Conservation (phyloP, 2,888 invertebrate species). For the Aquatica leii region DNA sequence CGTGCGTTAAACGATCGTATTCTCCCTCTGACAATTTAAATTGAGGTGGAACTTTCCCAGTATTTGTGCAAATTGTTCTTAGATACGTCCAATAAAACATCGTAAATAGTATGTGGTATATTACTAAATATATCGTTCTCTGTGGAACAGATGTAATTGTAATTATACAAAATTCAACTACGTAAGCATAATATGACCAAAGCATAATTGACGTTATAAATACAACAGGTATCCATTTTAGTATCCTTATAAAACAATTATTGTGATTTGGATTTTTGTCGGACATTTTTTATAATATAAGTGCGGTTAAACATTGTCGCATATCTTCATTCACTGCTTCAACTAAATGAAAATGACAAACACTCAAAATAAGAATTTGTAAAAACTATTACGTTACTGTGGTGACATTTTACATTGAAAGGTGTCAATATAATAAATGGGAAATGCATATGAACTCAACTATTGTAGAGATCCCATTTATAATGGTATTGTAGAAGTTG, state of each 20-base stretch:
- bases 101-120: slow-evolving; percentile 19
- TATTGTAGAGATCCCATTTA: too few relatives aligned
- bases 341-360: not conserved
- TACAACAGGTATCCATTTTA: slow-evolving; percentile 28
- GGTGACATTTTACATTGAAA: too few relatives aligned
- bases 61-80: slow-evolving; percentile 18
- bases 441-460: too few relatives aligned
- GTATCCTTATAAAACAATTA: not conserved
- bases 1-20: slow-evolving; percentile 75
- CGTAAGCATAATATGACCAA: slow-evolving; percentile 99
- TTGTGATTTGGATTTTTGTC: not conserved
- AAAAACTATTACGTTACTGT: too few relatives aligned
- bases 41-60: slow-evolving; percentile 71
- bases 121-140: slow-evolving; percentile 8
- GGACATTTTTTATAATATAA: too few relatives aligned
- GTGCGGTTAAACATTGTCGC: too few relatives aligned
- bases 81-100: slow-evolving; percentile 88
- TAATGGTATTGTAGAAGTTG: too few relatives aligned
- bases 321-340: not conserved
- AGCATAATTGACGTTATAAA: slow-evolving; percentile 18
- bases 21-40: slow-evolving; percentile 79
- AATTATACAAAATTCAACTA: slow-evolving; percentile 83
- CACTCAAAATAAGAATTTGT: too few relatives aligned
- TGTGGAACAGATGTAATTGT: slow-evolving; percentile 4
- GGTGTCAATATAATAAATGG: too few relatives aligned